A percentile compares a stretch with the other conserved stretches of the same genome.
Evolutionary conservation across 92 coral and sea anemone species (phyloP).

Genomic region (Bergia puertoricense): DNA sequence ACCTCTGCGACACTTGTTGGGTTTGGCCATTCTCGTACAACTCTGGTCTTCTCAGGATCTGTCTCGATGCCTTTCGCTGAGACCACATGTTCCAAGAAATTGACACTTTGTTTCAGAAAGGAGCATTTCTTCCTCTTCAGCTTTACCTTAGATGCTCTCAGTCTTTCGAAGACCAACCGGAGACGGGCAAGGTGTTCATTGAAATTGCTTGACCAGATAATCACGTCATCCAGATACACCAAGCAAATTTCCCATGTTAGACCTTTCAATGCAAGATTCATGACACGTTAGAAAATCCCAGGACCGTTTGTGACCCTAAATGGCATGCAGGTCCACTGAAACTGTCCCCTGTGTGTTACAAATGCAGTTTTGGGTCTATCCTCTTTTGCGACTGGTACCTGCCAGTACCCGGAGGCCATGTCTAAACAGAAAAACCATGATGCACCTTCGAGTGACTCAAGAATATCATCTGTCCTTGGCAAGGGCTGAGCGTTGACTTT

Average conservation of each 20-base stretch:
- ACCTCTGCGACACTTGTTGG: conserved; percentile 42
- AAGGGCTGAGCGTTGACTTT: conserved; percentile 52
- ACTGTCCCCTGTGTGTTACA: conserved; percentile 64
- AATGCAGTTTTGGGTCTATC: conserved; percentile 65
- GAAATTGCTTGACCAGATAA: conserved; percentile 51
- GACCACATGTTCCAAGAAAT: conserved; percentile 45
- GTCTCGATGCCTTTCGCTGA: conserved; percentile 49
- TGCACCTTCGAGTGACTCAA: conserved; percentile 48
- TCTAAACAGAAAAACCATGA: conserved; percentile 45
- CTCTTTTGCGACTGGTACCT: conserved; percentile 48
- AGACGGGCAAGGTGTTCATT: conserved; percentile 48
- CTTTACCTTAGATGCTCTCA: conserved; percentile 45
- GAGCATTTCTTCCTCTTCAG: conserved; percentile 51
- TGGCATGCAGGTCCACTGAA: conserved; percentile 59
- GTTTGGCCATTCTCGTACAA: conserved; percentile 49
- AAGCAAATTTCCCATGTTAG: conserved; percentile 59
- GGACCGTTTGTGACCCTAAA: conserved; percentile 60
- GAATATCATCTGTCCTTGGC: conserved; percentile 46
- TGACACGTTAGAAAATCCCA: conserved; percentile 53
- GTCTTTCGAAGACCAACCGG: conserved; percentile 43
- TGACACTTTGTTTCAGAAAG: conserved; percentile 39
- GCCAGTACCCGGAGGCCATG: conserved; percentile 61
- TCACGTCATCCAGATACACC: conserved; percentile 64
- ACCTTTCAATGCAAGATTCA: conserved; percentile 51
- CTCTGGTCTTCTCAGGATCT: conserved; percentile 55